Base-by-base conservation (phyloP, 30 jellyfish, hydroid and myxozoan species). In the Clytia hemisphaerica region DNA sequence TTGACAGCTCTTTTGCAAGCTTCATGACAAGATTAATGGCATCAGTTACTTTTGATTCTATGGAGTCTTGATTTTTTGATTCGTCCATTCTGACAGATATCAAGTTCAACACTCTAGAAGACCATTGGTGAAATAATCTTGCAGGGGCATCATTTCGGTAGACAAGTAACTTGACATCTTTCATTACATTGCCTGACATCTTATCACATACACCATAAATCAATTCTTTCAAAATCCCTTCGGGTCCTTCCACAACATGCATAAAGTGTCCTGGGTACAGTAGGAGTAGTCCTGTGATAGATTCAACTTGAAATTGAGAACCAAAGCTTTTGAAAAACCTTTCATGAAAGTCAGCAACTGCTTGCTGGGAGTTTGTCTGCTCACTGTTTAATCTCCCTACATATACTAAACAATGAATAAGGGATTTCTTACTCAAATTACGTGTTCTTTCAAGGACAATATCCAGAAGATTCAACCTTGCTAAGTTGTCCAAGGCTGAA, bases 31-130 rank as follows among this genome's bases (percentile, higher is more conserved):
- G 58, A 7, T 83, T 70, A 3, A 83, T 61, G 22, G 92, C 88
- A 31, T 83, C 95, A 15, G 95, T 75, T 21, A 83, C 68, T 83
- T 75, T 70, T 4, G 36, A 36, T 75, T 83, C 95, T 15, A 82
- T 76, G 5, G 95, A 72, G 50, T 78, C 92, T 27, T 65, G 73
- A 45, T 64, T 38, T 47, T 83, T 83, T 3, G 92, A 50, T 50
- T 83, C 95, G 28, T 83, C 95, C 45, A 83, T 83, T 34, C 95
- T 69, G 28, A 83, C 72, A 32, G 95, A 67, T 24, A 92, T 85
- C 6, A 83, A 67, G 54, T 75, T 78, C 73, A 83, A 58, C 37
- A 83, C 83, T 61, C 95, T 66, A 77, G 73, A 83, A 51, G 75
- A 22, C 95, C 95, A 83, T 75, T 83, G 95, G 37, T 77, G 58